Conservation (phyloP, 1,140 invertebrate genomes). For the Drosophila rufa region DNA sequence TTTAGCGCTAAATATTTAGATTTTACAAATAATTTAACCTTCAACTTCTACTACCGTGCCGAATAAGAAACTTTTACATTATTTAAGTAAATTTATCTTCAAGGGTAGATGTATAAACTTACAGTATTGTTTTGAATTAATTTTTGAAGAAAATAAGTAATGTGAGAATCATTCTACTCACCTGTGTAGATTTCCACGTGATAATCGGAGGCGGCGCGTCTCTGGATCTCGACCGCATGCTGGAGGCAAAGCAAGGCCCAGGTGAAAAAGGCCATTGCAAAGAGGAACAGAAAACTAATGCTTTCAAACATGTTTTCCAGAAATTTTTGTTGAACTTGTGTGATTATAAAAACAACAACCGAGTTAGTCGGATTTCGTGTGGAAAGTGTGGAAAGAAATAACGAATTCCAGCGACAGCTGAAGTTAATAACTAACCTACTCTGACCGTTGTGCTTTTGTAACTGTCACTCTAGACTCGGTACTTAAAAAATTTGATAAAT, state of each 20-base stretch:
- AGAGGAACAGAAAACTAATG: conserved; percentile 64
- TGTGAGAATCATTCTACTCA: conserved; percentile 5
- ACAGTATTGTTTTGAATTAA: too few species aligned
- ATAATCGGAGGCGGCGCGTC: conserved; percentile 19
- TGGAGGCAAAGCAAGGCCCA: conserved; percentile 61
- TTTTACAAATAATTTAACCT: too few species aligned
- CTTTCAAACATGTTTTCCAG: conserved; percentile 57
- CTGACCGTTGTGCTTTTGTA: not conserved
- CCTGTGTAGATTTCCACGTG: conserved; percentile 59
- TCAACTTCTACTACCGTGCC: too few species aligned
- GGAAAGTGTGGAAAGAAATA: conserved; percentile 10
- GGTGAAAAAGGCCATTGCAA: conserved; percentile 51
- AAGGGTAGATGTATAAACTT: too few species aligned
- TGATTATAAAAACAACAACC: conserved; percentile 32
- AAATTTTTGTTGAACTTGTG: conserved; percentile 31
- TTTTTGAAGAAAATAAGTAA: too few species aligned
- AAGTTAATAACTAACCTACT: conserved; percentile 2
- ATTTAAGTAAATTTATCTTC: too few species aligned
- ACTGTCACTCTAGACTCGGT: not conserved
- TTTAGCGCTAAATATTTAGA: too few species aligned
- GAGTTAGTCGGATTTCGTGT: conserved; percentile 9
- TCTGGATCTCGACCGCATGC: conserved; percentile 37
- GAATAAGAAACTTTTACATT: too few species aligned
- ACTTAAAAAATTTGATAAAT: too few species aligned
- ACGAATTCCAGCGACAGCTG: not conserved